A percentile compares a stretch with the other conserved stretches of the same genome.
Conservation (phyloP, 2,888 invertebrate species). For the Xestia sexstrigata region DNA sequence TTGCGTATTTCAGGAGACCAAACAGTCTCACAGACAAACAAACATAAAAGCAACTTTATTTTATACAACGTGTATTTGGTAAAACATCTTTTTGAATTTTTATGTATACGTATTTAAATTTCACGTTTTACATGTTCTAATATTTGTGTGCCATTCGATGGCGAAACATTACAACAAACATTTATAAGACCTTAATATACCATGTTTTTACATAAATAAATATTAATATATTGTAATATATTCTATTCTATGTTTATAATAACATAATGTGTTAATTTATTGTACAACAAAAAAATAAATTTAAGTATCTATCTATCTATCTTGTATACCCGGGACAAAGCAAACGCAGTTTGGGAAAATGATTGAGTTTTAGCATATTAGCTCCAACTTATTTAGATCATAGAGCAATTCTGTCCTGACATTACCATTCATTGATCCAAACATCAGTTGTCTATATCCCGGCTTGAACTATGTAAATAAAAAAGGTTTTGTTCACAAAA, state of each 20-base stretch:
- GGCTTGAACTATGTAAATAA: conserved; percentile 22
- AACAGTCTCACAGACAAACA: neutral
- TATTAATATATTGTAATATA: neutral
- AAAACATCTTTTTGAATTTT: neutral
- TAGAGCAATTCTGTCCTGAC: neutral
- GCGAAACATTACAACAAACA: too few relatives aligned
- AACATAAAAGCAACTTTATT: neutral
- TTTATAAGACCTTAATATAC: neutral
- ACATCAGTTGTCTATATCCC: neutral
- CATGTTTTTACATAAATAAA: neutral
- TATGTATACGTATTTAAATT: neutral
- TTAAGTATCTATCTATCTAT: neutral
- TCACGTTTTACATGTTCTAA: neutral
- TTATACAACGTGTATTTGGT: neutral
- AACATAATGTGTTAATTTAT: neutral
- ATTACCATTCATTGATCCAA: conserved; percentile 21
- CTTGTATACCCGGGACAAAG: neutral
- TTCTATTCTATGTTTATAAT: neutral
- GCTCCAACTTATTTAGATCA: neutral
- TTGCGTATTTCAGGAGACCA: neutral
- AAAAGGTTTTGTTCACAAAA: conserved; percentile 10
- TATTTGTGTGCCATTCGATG: neutral
- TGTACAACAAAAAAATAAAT: neutral
- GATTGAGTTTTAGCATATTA: neutral
- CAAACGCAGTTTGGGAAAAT: conserved; percentile 6